phyloP scores from a whole-genome alignment of 2,888 invertebrate species.

The Amiota mariae region DNA sequence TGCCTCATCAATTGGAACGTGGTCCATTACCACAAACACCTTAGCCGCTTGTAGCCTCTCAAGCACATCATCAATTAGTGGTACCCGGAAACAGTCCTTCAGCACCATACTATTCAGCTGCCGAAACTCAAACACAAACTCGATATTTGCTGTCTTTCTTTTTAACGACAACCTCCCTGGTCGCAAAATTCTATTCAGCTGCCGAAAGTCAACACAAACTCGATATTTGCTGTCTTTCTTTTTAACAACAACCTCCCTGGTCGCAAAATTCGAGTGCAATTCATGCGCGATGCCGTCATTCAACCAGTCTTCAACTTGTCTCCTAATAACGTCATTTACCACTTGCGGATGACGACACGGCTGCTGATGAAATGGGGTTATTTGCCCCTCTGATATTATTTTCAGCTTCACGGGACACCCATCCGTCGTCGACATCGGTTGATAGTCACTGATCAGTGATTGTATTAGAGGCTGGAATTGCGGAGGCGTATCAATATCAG shows the following conservation, averaged over 20 bases:
- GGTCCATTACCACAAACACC: conserved; percentile 32
- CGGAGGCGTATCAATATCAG: no score
- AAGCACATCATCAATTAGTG: conserved; percentile 37
- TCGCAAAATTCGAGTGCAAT: conserved; percentile 27
- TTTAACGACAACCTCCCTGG: no score
- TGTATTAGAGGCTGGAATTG: no score
- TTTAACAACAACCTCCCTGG: conserved; percentile 27
- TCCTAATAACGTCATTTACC: conserved; percentile 23
- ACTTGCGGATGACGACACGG: conserved; percentile 16
- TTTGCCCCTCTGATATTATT: no score
- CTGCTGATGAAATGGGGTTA: conserved; percentile 7
- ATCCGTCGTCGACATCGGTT: no score
- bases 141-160: no score
- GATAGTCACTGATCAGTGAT: no score
- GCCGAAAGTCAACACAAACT: no score
- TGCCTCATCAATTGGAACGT: conserved; percentile 34
- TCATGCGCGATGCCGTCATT: conserved; percentile 6
- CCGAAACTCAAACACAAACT: no score
- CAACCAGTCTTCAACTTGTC: conserved; percentile 27
- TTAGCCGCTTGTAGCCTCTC: conserved; percentile 29
- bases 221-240: conserved; percentile 36
- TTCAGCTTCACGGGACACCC: no score
- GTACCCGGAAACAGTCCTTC: conserved; percentile 37
- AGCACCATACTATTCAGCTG: no score
- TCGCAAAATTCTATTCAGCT: conserved; percentile 35